Base-by-base conservation (phyloP, 1,140 invertebrate species). In the Tetragnatha versicolor region DNA sequence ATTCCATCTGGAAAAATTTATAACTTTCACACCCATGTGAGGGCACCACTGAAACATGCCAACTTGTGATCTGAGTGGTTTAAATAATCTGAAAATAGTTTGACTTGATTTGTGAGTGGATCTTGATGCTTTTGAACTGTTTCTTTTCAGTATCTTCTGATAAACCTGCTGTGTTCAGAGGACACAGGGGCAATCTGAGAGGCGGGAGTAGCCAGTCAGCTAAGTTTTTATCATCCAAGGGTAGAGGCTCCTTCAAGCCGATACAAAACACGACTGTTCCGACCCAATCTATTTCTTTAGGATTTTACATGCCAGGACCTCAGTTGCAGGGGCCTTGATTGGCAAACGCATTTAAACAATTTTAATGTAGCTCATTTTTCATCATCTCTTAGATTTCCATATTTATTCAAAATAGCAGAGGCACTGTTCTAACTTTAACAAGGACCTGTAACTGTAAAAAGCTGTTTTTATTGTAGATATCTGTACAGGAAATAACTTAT, bases 381-480 rank as follows among this genome's bases (percentile, higher is more conserved):
- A 17, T 10, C 55, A 55, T 29, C 17, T 12, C 51, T 29, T 14
- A 31, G 31, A 7, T 58, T 58, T 17, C 14, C 53, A 33, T 6
- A 33, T 33, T 33, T 31, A 58, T 58, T 47, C 3, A 20, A 47
- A 22, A 42, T 42, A 27, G 39, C 35, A 17, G 42, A 25, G 55
- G 17, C 42, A 39, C 39, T 65, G 14, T 39, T 10, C 37, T 65
- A 22, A n/a, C 42, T 35, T 65, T 60, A 33, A 0, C 35, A 42
- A 25, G 61, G 35, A 70, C 37, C 6, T 31, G 9, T n/a, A 20
- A 53, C 53, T 77, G 73, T 77, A 77, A 53, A 77, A 77, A 77
- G 60, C 33, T 73, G 70, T 73, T 77, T 76, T 77, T 77, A 77
- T 65, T 77, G 73, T 77, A 77, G 73, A 77, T 77, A 75, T 17